Percentiles rank a stretch among this genome's conserved stretches.
Evolutionary conservation across 35 echinoderm and acorn worm genomes (phyloP).

Genomic region (Heliocidaris tuberculata): DNA sequence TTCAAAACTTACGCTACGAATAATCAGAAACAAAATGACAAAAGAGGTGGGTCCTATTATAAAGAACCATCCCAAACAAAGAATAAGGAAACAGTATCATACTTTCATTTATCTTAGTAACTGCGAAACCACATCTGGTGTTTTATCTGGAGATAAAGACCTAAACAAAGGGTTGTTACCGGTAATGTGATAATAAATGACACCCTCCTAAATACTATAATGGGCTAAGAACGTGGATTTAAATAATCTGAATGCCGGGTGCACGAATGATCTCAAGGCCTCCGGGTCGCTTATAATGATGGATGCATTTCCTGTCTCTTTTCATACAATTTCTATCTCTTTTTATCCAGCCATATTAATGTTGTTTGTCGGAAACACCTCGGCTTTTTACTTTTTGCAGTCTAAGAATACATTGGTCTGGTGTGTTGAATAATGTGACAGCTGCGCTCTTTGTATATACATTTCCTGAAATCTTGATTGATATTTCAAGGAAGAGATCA

Average conservation of each 20-base stretch:
- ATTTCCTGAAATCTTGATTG: too few relatives aligned
- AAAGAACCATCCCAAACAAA: neutral
- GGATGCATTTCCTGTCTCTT: neutral
- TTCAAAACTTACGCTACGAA: neutral
- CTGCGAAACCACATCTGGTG: neutral
- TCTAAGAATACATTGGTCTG: neutral
- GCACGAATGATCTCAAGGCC: neutral
- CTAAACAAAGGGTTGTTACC: neutral
- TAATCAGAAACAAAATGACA: neutral
- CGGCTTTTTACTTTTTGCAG: neutral
- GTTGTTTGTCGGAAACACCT: neutral
- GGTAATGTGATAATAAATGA: neutral
- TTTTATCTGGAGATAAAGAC: neutral
- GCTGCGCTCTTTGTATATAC: neutral
- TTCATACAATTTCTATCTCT: neutral
- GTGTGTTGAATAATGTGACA: neutral
- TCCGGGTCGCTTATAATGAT: neutral
- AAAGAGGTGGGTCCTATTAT: neutral
- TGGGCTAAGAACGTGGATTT: neutral
- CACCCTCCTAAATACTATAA: neutral
- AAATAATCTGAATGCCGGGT: neutral
- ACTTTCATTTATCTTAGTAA: neutral
- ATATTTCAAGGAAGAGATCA: too few relatives aligned
- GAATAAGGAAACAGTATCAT: neutral
- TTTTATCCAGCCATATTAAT: neutral